Base-by-base conservation (phyloP, 2,797 vertebrate genomes). In the Trachurus trachurus region DNA sequence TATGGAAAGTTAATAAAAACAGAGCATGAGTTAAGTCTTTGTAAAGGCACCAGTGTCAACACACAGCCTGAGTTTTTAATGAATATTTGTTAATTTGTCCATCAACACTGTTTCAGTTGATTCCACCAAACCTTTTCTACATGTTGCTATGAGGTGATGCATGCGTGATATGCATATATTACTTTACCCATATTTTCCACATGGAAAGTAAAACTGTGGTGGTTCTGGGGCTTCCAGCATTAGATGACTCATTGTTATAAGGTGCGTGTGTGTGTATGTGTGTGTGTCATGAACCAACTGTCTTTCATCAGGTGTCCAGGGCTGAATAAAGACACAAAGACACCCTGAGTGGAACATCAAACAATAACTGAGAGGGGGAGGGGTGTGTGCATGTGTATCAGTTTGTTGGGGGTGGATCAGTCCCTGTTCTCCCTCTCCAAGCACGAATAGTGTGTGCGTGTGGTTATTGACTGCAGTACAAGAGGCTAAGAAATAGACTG, bases 301-400 rank as follows among this genome's bases (percentile, higher is more conserved):
- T 79, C 83, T 88, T 89, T 90, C 88, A 92, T 87, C 71, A 7
- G 59, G 26, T 60, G 77, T 59, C 52, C 45, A 4, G 54, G 16
- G 59, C 78, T 81, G 73, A 90, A 87, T 78, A 84, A 82, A 90
- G 72, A 84, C 76, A 86, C 81, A 88, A 81, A 89, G 80, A 85
- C 68, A 69, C 60, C 65, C 62, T 50, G 45, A 82, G 79, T 75
- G 91, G 82, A 92, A 92, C 89, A 92, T 91, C 86, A 91, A 92
- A 88, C 88, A 88, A 74, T 70, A 60, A 47, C 60, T 10, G 13
- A 15, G 59, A 42, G 42, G 66, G 31, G 37, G 60, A 39, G 26
- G 68, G 34, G 34, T 45, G 44, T 47, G 58, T 29, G 50, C 69
- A 22, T 70, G 34, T 70, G 59, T 62, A 29, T 60, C 53, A 42